Evolutionary conservation across 2,888 invertebrate species (phyloP), one percentile per base, ranked within the genome.

Genomic region (Vesta saturnalis): DNA sequence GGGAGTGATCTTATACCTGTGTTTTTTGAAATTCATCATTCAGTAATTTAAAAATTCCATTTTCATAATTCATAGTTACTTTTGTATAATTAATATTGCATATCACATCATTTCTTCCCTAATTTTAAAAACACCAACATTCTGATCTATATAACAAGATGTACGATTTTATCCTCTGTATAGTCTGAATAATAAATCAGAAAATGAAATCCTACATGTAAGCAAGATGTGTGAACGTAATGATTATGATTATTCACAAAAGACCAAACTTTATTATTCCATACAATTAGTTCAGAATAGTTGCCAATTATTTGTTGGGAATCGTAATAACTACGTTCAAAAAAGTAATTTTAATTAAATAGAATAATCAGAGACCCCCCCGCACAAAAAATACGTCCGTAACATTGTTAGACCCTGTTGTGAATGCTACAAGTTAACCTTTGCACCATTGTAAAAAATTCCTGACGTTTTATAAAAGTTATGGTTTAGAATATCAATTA

Each of bases 321-420:
- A 23, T 60, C 12, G 23, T 35, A 18, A 30, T 60, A 35, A 49
- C 52, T 54, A 35, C 14, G 35, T 19, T 60, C 43, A 10, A 39
- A 6, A 39, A 39, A n/a, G n/a, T 39, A 6, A n/a, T 39, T 39
- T 39, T 52, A 52, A 52, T 52, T 19, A 5, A 1, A 5, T 18
- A 16, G 52, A 43, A 43, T 43, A 14, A 43, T 43, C 43, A 59
- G 22, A 23, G 3, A 60, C n/a, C 30, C 23, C 56, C 55, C 62
- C 62, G 62, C 55, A 63, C 55, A 63, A 63, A 63, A 46, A 56
- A 30, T n/a, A 55, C 62, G 62, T 63, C 62, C 62, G 56, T 46
- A 39, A 56, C 21, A 12, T 21, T 56, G 22, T 23, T 63, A 54
- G 52, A 35, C 43, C 56, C n/a, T 55, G 43, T 55, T 62, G 22